These are phyloP conservation scores for Parauchenoglanis punctatus DNA, from an alignment of 2,797 vertebrate species.

Conservation along the genomic window DNA sequence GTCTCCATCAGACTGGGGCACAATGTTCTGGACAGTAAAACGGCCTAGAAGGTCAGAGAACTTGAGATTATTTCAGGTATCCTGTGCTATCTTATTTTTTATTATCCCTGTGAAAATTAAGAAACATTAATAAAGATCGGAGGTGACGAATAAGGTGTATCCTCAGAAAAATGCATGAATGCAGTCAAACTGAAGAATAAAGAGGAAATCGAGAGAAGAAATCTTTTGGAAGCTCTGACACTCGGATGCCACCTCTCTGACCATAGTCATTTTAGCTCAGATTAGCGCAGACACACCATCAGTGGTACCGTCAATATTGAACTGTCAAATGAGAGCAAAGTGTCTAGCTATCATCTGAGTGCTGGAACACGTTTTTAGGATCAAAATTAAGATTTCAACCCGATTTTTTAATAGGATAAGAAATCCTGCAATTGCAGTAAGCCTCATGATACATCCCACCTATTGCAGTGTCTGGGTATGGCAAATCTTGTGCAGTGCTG, in stretches of 20 bases:
- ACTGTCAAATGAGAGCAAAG: not conserved
- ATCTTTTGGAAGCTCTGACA: not conserved
- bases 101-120: not conserved
- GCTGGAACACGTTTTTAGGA: not conserved
- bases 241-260: not conserved
- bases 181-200: not conserved
- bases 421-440: not conserved
- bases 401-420: no score
- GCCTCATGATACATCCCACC: conserved; percentile 68
- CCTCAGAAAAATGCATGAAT: not conserved
- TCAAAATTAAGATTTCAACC: not conserved
- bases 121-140: not conserved
- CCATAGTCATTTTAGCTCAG: not conserved
- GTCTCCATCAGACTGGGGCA: conserved; percentile 88
- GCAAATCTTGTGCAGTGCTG: conserved; percentile 87
- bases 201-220: not conserved
- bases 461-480: conserved; percentile 91
- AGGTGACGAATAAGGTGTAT: not conserved
- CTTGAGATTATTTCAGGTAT: not conserved
- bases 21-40: conserved; percentile 89
- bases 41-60: conserved; percentile 72
- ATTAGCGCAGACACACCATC: not conserved
- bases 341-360: not conserved
- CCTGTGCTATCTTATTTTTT: not conserved
- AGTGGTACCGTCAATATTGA: not conserved